Evolutionary conservation across 2,797 vertebrate genomes (phyloP).

Genomic region (Cheracebus regulus): DNA sequence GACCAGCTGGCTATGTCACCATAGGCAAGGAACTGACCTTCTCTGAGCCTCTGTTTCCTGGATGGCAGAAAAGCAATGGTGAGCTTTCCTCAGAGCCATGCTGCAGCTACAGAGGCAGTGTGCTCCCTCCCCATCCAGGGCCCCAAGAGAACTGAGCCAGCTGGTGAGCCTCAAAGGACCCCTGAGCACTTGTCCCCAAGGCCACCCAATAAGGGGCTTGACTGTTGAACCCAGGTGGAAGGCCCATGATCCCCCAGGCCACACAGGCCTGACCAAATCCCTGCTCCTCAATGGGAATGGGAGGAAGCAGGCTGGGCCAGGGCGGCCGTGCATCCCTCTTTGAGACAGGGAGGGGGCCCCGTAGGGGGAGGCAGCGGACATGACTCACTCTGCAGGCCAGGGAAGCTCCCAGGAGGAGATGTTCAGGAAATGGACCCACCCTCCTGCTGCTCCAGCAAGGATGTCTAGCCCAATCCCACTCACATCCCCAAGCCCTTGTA

Average conservation of each 20-base stretch:
- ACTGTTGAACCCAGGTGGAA: no score
- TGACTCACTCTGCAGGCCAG: conserved; percentile 56
- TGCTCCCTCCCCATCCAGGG: neutral
- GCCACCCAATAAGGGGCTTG: rapidly evolving
- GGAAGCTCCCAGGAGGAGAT: conserved; percentile 39
- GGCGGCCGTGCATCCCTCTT: neutral
- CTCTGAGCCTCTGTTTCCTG: neutral
- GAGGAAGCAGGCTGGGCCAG: neutral
- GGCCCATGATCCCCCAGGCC: neutral
- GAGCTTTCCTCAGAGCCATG: neutral
- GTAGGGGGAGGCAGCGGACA: neutral
- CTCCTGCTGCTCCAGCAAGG: neutral
- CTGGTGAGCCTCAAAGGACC: neutral
- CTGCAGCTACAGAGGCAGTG: no score
- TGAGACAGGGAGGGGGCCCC: neutral
- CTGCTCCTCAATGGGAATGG: neutral
- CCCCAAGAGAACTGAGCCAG: neutral
- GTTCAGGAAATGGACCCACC: conserved; percentile 42
- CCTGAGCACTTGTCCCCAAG: neutral
- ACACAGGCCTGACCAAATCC: neutral
- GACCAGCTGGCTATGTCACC: neutral
- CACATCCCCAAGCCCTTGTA: neutral
- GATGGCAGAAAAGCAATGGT: no score
- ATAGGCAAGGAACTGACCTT: neutral
- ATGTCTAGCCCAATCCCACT: conserved; percentile 4